Percentiles rank a stretch among this genome's conserved stretches.
Conservation (phyloP, 2,888 invertebrate genomes). For the Caenorhabditis wallacei region DNA sequence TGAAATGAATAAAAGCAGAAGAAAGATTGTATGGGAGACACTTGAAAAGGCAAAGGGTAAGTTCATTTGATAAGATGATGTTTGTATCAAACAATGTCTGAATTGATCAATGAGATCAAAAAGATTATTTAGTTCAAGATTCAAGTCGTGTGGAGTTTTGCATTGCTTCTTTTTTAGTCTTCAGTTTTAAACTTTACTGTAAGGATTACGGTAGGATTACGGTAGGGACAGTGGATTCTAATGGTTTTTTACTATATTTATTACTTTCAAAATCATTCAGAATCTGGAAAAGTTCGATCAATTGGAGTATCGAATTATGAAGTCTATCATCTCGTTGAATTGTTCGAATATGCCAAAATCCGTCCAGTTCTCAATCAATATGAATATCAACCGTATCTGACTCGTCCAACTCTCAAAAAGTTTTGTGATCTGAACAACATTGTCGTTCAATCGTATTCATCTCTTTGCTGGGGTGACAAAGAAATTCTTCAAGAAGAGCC, state of each 20-base stretch:
- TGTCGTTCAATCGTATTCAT: constrained; percentile 84
- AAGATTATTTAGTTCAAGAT: no score
- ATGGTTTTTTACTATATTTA: no score
- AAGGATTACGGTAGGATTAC: no score
- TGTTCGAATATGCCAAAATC: constrained; percentile 83
- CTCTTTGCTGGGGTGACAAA: constrained; percentile 83
- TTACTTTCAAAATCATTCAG: no score
- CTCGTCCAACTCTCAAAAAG: constrained; percentile 73
- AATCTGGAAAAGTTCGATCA: constrained; percentile 85
- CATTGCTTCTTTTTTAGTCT: no score
- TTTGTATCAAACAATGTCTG: not conserved
- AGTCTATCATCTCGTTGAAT: constrained; percentile 87
- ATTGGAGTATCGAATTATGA: constrained; percentile 92
- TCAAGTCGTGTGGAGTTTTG: no score
- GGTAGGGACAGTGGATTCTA: no score
- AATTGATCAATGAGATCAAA: no score
- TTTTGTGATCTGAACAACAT: constrained; percentile 83
- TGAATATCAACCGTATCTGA: constrained; percentile 84
- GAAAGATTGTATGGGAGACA: constrained; percentile 88
- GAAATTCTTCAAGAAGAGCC: constrained; percentile 86
- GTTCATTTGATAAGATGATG: constrained; percentile 59
- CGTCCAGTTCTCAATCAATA: constrained; percentile 81
- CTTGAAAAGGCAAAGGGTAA: constrained; percentile 86
- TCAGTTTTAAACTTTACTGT: no score
- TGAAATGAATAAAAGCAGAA: constrained; percentile 70